Evolutionary conservation across 2,888 invertebrate species (phyloP), one percentile per base, ranked within the genome.

Genomic region (Pharmacophagus antenor): DNA sequence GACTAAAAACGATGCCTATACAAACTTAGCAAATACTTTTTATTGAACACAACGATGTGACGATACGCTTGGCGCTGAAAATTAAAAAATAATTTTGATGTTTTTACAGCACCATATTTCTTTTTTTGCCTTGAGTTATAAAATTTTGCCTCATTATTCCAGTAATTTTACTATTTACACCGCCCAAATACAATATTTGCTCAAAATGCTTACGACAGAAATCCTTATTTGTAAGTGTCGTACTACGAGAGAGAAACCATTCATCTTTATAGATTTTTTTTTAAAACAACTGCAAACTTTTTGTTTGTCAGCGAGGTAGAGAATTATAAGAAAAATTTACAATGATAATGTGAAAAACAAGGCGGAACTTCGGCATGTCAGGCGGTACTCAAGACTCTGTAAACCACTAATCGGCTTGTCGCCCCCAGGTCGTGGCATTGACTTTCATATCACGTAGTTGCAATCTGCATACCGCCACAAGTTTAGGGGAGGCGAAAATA

Each of bases 391-490:
- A 50, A 50, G 47, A 22, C 44, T 53, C 52, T 62, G 56, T 67
- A 69, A 81, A 74, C 79, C 77, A 77, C 80, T 87, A 87, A 86
- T 87, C 85, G 84, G 77, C 82, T 83, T 82, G 85, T 85, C 87
- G 83, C 72, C 76, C 74, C 66, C 85, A 84, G 77, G 25, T 21
- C 72, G 67, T 67, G 68, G 64, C 74, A 79, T 85, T 80, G 82
- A 81, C 79, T 84, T 80, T 76, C 86, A 72, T 80, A 83, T 84
- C 88, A 87, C 88, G 88, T 88, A 77, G 70, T 77, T 77, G 80
- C 84, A 84, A 88, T 88, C 85, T 87, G 85, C 87, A 88, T 87
- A 75, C 79, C 64, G 53, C 58, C 61, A 61, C 61, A 56, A 52
- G 51, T 54, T 58, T 61, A 63, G 56, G 64, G 55, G 63, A 56